Conservation (phyloP, 2,797 vertebrate species). For the Syndactyla subalaris region DNA sequence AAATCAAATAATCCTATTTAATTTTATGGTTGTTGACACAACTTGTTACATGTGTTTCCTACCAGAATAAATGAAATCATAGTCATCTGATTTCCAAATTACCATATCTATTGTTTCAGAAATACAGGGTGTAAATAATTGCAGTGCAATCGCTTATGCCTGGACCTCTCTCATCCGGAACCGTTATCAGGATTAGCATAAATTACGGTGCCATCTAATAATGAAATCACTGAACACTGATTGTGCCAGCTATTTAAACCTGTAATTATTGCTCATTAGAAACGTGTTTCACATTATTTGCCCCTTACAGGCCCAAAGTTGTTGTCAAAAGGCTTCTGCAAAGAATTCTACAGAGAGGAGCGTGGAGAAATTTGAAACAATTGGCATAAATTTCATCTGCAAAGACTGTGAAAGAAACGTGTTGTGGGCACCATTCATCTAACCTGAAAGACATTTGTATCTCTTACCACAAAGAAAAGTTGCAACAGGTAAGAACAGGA, state of each 20-base stretch:
- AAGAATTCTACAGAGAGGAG: conserved; percentile 56
- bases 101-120: conserved; percentile 81
- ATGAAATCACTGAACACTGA: conserved; percentile 82
- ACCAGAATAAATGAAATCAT: conserved; percentile 79
- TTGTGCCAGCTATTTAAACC: conserved; percentile 82
- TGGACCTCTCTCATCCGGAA: conserved; percentile 82
- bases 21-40: conserved; percentile 80
- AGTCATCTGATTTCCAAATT: conserved; percentile 81
- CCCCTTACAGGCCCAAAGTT: conserved; percentile 76
- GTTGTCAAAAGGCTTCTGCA: conserved; percentile 71
- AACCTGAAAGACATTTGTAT: neutral
- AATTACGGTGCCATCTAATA: conserved; percentile 82
- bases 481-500: neutral
- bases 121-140: conserved; percentile 83
- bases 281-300: conserved; percentile 77
- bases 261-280: conserved; percentile 82
- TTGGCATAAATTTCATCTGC: neutral
- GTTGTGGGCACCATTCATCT: neutral
- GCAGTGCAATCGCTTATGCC: conserved; percentile 76
- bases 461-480: neutral
- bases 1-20: conserved; percentile 69
- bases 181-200: conserved; percentile 83
- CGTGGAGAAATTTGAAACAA: neutral
- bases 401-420: neutral
- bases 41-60: conserved; percentile 81